Percentiles rank a stretch among this genome's conserved stretches.
Conservation (phyloP, 1,140 invertebrate genomes). For the Danaus melanippus region DNA sequence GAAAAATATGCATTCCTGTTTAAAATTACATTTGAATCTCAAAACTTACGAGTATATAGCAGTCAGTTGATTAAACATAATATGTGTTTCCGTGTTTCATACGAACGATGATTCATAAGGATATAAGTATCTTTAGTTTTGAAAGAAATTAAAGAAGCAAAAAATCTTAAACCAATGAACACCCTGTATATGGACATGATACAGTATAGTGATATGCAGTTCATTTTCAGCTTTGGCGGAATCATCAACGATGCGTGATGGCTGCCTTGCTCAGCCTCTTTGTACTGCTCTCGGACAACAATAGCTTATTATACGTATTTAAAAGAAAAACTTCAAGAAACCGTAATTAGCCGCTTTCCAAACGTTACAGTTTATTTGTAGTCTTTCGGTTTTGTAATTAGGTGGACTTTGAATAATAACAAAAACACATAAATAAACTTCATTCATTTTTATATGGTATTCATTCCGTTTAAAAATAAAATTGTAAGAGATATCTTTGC, state of each 20-base stretch:
- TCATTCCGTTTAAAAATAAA: too few relatives aligned
- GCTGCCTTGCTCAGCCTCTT: conserved; percentile 20
- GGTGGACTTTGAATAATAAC: too few relatives aligned
- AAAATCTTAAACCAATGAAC: conserved; percentile 9
- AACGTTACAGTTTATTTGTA: conserved; percentile 20
- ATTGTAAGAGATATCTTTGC: too few relatives aligned
- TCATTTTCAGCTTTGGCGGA: conserved; percentile 40
- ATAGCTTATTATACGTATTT: conserved; percentile 25
- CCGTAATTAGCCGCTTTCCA: conserved; percentile 23
- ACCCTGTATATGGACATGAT: conserved; percentile 30
- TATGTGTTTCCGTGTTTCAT: too few relatives aligned
- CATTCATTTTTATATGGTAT: too few relatives aligned
- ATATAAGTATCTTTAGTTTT: too few relatives aligned
- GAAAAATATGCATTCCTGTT: too few relatives aligned
- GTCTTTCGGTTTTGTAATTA: background rate
- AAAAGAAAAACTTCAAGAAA: conserved; percentile 23
- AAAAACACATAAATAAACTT: too few relatives aligned
- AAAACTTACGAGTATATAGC: too few relatives aligned
- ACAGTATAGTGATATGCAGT: conserved; percentile 42
- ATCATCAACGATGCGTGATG: conserved; percentile 50
- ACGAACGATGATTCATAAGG: too few relatives aligned
- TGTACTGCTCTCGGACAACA: conserved; percentile 21
- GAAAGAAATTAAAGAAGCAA: background rate
- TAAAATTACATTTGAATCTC: too few relatives aligned
- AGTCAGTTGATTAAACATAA: too few relatives aligned